phyloP scores from a whole-genome alignment of 2,888 invertebrate genomes.

The Patella pellucida region DNA sequence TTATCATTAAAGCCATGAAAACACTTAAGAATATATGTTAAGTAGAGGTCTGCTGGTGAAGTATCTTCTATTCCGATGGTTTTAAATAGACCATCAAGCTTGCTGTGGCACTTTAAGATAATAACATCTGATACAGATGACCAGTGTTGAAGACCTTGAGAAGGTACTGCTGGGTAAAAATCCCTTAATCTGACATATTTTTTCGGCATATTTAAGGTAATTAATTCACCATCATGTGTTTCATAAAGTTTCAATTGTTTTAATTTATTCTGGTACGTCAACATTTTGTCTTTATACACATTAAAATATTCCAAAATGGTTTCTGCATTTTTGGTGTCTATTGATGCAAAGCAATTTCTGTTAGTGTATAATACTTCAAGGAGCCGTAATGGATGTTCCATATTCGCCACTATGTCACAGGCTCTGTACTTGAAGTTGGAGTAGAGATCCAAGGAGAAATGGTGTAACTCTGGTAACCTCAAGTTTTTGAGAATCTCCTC shows the following conservation, averaged over 20 bases:
- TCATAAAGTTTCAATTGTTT: neutral
- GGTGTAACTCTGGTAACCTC: neutral
- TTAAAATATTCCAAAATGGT: neutral
- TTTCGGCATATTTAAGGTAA: neutral
- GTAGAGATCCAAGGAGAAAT: neutral
- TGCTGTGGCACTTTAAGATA: conserved; percentile 22
- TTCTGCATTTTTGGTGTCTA: neutral
- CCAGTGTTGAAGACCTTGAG: conserved; percentile 25
- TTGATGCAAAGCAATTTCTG: neutral
- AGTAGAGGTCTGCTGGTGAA: conserved; percentile 29
- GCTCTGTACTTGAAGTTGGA: neutral
- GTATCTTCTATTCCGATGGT: conserved; percentile 31
- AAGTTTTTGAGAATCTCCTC: neutral
- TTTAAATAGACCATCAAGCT: conserved; percentile 29
- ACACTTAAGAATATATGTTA: conserved; percentile 28
- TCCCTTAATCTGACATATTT: neutral
- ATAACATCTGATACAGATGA: neutral
- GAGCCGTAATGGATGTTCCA: neutral
- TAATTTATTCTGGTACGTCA: neutral
- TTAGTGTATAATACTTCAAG: neutral
- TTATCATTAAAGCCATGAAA: conserved; percentile 19
- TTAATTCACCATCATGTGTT: neutral
- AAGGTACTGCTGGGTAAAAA: conserved; percentile 3
- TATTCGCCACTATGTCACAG: neutral
- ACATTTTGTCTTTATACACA: neutral